Evolutionary conservation across 2,113 vertebrate genomes (phyloP).

Genomic region (Larimichthys polyactis): DNA sequence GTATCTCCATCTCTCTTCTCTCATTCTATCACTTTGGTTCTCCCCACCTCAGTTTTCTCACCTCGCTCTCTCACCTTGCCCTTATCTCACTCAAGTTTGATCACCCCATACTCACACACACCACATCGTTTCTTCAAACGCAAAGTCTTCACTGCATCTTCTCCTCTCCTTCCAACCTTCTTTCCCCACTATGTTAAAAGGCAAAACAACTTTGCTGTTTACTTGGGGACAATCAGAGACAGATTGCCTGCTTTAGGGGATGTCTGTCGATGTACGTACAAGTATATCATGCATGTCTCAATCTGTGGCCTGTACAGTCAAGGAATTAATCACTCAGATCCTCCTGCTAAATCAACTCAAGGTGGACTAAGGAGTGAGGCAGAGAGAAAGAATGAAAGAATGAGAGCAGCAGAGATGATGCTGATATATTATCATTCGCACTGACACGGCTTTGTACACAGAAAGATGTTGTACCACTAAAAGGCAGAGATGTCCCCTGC

Average conservation of each 20-base stretch:
- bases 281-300: slow-evolving; percentile 37
- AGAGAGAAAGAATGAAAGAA: not conserved
- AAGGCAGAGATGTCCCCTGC: slow-evolving; percentile 9
- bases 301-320: slow-evolving; percentile 29
- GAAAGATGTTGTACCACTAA: slow-evolving; percentile 11
- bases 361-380: slow-evolving; percentile 21
- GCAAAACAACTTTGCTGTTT: slow-evolving; percentile 33
- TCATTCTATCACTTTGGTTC: slow-evolving; percentile 48
- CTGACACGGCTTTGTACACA: not conserved
- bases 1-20: slow-evolving; percentile 50
- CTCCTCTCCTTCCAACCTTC: not conserved
- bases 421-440: slow-evolving; percentile 26
- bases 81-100: slow-evolving; percentile 31
- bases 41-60: slow-evolving; percentile 27
- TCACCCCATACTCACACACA: slow-evolving; percentile 18
- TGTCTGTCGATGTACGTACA: slow-evolving; percentile 40
- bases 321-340: slow-evolving; percentile 60
- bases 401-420: slow-evolving; percentile 23
- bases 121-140: slow-evolving; percentile 6
- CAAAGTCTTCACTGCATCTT: not conserved
- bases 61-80: slow-evolving; percentile 18
- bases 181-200: slow-evolving; percentile 11
- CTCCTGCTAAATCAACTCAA: slow-evolving; percentile 52
- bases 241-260: slow-evolving; percentile 57
- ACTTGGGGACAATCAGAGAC: slow-evolving; percentile 33